Base-by-base conservation (phyloP, 2,797 vertebrate genomes). In the Paramormyrops hopkinsi region DNA sequence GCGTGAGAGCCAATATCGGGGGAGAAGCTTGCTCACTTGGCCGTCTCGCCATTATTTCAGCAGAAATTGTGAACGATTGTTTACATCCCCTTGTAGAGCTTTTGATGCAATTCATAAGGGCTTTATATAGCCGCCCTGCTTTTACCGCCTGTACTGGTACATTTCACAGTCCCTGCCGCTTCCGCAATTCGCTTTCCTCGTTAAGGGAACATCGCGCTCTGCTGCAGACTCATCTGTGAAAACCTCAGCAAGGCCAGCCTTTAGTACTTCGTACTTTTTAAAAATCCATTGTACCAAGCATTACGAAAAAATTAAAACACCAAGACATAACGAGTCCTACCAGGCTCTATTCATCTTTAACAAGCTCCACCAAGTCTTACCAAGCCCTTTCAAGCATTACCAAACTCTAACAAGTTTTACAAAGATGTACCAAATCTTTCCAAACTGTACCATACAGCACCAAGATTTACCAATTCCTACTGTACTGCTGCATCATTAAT, bases 1-100 rank as follows among this genome's bases (percentile, higher is more conserved):
- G 84, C 25, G 90, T 89, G 84, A 84, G 50, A 29, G 84, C 5
- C 25, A 9, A 3, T 79, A 54, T 89, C 44, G 65, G 65, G 33
- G 65, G 44, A 88, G 88, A 90, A 91, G 29, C 50, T 22, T 54
- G 29, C 51, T 46, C 29, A 12, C 41, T 3, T 89, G 12, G n/a
- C 37, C 17, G 11, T 17, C 41, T 79, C 29, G 0, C 2, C 29
- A 11, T 62, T 54, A 22, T 89, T 54, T 62, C n/a, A 46, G n/a
- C 48, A 14, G 17, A 89, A 65, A 85, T 85, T 12, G 14, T 41
- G 37, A 65, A 46, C 3, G 2, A 65, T 62, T 88, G 19, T 44
- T 87, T 25, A 29, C 12, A 25, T 85, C 54, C 19, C 33, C 19
- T 65, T 25, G 37, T 50, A 48, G 62, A 65, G n/a, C 56, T 46